A percentile compares a stretch with the other conserved stretches of the same genome.
These are phyloP conservation scores for Ligdia adustata DNA, from an alignment of 2,888 invertebrate genomes.

Conservation along the genomic window DNA sequence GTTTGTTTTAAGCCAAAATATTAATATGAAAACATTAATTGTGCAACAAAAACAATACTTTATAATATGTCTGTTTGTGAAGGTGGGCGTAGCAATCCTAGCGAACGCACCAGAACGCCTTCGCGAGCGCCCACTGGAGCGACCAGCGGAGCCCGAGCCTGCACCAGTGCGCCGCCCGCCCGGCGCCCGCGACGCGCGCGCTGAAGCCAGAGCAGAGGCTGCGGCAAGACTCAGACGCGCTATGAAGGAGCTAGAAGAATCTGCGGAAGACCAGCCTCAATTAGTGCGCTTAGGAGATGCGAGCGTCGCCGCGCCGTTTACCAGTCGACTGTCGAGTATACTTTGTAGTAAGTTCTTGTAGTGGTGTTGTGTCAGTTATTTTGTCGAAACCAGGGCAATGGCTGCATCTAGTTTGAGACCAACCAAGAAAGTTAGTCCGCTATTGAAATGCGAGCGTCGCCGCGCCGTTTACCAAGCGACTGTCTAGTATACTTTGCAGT, in stretches of 20 bases:
- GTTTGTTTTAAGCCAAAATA: no score
- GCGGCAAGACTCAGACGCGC: constrained; percentile 85
- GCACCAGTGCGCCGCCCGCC: constrained; percentile 43
- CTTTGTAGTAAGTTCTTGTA: constrained; percentile 92
- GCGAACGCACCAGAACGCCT: constrained; percentile 89
- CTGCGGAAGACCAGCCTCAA: constrained; percentile 89
- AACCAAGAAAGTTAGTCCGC: constrained; percentile 94
- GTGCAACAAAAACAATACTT: no score
- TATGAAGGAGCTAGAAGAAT: constrained; percentile 93
- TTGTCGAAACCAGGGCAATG: constrained; percentile 63
- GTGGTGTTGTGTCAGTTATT: no score
- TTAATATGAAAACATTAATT: no score
- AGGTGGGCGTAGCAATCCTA: constrained; percentile 94
- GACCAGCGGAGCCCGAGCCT: constrained; percentile 87
- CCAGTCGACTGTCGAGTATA: constrained; percentile 97
- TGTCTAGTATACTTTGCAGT: constrained; percentile 98
- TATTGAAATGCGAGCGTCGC: constrained; percentile 99
- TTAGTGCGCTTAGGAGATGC: constrained; percentile 99
- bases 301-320: constrained; percentile 99
- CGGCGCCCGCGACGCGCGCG: constrained; percentile 45
- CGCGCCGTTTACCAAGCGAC: constrained; percentile 98
- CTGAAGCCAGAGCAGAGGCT: constrained; percentile 63
- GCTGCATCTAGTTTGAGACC: constrained; percentile 83
- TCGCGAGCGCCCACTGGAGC: constrained; percentile 71
- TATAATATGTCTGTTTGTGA: no score